Base-by-base conservation (phyloP, 64 coral and sea anemone species). In the Montipora efflorescens region DNA sequence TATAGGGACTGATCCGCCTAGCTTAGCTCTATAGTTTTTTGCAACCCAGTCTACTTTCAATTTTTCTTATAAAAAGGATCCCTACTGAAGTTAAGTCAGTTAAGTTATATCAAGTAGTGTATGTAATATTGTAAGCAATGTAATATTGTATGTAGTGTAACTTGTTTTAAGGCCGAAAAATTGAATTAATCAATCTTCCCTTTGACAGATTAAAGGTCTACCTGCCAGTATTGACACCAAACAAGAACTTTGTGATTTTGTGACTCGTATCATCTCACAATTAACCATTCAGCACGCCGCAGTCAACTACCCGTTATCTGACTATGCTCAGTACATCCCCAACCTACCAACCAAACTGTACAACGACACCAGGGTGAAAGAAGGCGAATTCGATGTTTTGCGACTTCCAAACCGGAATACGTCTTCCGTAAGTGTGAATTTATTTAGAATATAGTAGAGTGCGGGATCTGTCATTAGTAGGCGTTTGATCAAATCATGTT, bases 201-300 rank as follows among this genome's bases (percentile, higher is more conserved):
- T 89, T 77, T 57, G 45, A 61, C 53, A 94, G 93, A 44, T 94
- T 67, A 47, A 90, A 53, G 93, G 72, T 6, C 83, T 94, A 67
- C 93, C 93, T 55, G 53, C 93, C 19, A 83, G n/a, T 47, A 48
- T 94, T 18, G 55, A 47, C 4, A 84, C 78, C 12, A 82, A 89
- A 76, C 15, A 85, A 55, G 48, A 84, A 53, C 87, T 94, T 10
- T 73, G 88, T 59, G 75, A 85, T 53, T 85, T 90, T 53, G 76
- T 94, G 18, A 94, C 72, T 47, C 87, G 87, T 9, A 88, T 94
- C 1, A 94, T 94, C 61, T 94, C 87, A 74, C 79, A 90, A 48
- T 18, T 94, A 79, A 78, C 43, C 6, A 59, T 62, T 8, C 93
- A 94, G n/a, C 93, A 94, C 44, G 69, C 70, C 11, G 36, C 93